Evolutionary conservation across 1,140 invertebrate genomes (phyloP).

Genomic region (Ceratosolen fusciceps): DNA sequence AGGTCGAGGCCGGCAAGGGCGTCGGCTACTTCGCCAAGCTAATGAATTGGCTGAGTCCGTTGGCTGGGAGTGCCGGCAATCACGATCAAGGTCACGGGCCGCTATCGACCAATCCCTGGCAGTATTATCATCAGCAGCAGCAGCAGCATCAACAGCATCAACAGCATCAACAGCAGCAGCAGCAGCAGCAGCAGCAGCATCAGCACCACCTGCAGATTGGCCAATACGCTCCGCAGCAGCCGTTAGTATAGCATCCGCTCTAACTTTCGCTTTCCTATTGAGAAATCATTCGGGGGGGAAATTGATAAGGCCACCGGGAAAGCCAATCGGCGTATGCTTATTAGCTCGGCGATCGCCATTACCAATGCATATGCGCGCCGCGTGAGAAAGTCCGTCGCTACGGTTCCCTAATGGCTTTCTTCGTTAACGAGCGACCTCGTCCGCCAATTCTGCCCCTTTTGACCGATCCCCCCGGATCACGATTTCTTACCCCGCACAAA

Average conservation of each 20-base stretch:
- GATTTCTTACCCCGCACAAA: no score
- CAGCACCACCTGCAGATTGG: constrained; percentile 1
- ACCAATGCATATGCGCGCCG: background rate
- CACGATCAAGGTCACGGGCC: background rate
- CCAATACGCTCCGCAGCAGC: constrained; percentile 31
- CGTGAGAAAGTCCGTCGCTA: constrained; percentile 18
- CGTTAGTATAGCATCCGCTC: constrained; percentile 28
- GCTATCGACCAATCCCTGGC: constrained; percentile 20
- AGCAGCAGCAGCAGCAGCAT: constrained; percentile 12
- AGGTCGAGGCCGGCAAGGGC: constrained; percentile 42
- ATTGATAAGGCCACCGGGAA: constrained; percentile 8
- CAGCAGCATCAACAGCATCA: constrained; percentile 23
- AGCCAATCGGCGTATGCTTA: constrained; percentile 17
- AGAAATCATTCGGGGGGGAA: constrained; percentile 15
- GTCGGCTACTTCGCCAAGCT: constrained; percentile 62
- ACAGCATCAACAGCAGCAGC: constrained; percentile 34
- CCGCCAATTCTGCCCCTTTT: no score
- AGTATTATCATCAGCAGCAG: background rate
- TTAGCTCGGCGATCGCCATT: constrained; percentile 34
- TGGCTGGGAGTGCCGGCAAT: constrained; percentile 33
- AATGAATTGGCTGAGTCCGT: constrained; percentile 65
- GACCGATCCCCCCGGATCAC: no score
- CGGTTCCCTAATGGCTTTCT: no score
- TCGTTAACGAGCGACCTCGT: no score
- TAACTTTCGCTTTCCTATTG: constrained; percentile 41